phyloP scores from a whole-genome alignment of 2,113 vertebrate genomes.

The Austrofundulus limnaeus region DNA sequence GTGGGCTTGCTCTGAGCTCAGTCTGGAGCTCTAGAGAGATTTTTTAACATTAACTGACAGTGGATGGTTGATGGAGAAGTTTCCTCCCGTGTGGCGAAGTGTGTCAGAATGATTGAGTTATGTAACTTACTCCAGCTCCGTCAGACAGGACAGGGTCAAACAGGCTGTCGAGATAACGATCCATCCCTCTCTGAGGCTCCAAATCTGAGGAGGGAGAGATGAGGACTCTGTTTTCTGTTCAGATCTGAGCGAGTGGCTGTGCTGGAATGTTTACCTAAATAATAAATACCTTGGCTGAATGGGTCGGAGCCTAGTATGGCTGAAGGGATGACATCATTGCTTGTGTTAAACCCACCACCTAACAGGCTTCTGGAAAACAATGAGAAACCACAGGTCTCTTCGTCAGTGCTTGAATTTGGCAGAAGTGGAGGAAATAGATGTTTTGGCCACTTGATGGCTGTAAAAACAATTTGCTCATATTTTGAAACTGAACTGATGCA shows the following conservation, averaged over 20 bases:
- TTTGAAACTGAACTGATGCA: neutral
- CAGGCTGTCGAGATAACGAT: slow-evolving; percentile 93
- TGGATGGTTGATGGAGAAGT: slow-evolving; percentile 9
- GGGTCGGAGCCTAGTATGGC: slow-evolving; percentile 63
- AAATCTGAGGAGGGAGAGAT: slow-evolving; percentile 56
- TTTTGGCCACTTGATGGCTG: neutral
- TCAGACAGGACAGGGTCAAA: slow-evolving; percentile 92
- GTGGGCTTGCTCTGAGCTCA: neutral
- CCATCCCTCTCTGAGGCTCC: slow-evolving; percentile 85
- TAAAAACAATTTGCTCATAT: neutral
- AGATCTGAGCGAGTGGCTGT: neutral
- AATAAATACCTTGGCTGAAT: slow-evolving; percentile 55
- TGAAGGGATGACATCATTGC: slow-evolving; percentile 75
- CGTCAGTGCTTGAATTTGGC: neutral
- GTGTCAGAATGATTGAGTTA: slow-evolving; percentile 32
- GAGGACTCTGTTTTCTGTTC: slow-evolving; percentile 1
- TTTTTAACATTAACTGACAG: neutral
- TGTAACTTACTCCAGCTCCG: slow-evolving; percentile 81
- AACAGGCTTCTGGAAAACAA: slow-evolving; percentile 79
- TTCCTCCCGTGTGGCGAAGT: slow-evolving; percentile 6
- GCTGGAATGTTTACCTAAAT: neutral
- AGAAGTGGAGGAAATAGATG: neutral
- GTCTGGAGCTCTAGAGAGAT: slow-evolving; percentile 1
- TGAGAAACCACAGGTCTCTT: neutral
- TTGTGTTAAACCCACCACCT: slow-evolving; percentile 81